Conservation (phyloP, 2,797 vertebrate genomes). For the Diglossa cyanea region DNA sequence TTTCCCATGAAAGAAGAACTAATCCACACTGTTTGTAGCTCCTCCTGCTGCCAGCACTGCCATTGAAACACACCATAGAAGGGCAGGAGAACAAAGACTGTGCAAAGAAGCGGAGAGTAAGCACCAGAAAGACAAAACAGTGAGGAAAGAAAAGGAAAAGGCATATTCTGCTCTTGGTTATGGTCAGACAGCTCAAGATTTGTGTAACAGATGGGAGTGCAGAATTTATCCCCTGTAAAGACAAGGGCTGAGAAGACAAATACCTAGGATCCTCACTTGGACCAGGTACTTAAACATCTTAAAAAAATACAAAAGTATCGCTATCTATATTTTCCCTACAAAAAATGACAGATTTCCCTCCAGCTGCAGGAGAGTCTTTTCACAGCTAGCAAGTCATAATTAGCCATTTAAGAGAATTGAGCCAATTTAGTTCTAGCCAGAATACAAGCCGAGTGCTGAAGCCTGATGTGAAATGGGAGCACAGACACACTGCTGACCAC, state of each 20-base stretch:
- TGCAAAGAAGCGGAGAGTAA: not conserved
- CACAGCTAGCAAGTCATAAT: not conserved
- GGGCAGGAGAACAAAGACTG: slow-evolving; percentile 33
- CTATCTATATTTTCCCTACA: not conserved
- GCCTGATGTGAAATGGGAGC: not conserved
- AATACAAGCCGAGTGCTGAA: not conserved
- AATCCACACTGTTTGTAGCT: not conserved
- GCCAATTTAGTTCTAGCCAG: not conserved
- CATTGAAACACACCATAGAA: slow-evolving; percentile 2
- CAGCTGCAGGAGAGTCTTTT: not conserved
- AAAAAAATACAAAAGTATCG: not conserved
- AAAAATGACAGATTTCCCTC: not conserved
- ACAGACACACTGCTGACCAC: not conserved
- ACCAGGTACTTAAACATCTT: not conserved
- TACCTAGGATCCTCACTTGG: not conserved
- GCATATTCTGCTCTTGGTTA: not conserved
- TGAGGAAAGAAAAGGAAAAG: not conserved
- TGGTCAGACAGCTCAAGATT: not conserved
- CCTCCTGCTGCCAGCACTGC: not conserved
- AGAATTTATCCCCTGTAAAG: not conserved
- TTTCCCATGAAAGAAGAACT: slow-evolving; percentile 26
- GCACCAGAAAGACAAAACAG: not conserved
- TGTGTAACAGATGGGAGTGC: not conserved
- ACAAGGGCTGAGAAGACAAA: not conserved
- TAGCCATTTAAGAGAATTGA: not conserved